Evolutionary conservation across 2,113 vertebrate genomes (phyloP), one percentile per base, ranked within the genome.

Genomic region (Hypocryptadius cinnamomeus): DNA sequence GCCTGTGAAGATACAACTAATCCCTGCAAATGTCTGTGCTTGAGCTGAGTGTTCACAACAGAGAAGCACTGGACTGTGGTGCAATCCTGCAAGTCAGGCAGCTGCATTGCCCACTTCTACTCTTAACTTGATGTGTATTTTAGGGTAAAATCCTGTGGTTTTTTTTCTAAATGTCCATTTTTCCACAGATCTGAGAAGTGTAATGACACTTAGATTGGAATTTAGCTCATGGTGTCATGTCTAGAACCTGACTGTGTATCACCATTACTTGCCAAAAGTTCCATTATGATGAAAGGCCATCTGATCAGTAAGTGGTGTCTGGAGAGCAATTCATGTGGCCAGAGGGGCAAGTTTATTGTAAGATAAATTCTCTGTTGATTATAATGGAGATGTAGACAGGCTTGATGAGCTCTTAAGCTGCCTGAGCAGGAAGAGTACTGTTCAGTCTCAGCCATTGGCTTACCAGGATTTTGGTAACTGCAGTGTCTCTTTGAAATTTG

Each of bases 141-240:
- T n/a, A 1, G 69, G 44, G 23, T 79, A 54, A 71, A 66, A n/a
- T 37, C n/a, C 9, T n/a, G 7, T 48, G 2, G 0, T 56, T 10
- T 56, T n/a, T 66, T 40, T 27, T 0, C 25, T 85, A 23, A 24
- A 25, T 59, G 13, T 56, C 30, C 1, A 1, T 78, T 86, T 89
- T 61, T 51, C 40, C 20, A 28, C 35, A 28, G 39, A 15, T 56
- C 33, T 47, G 33, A 53, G 39, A 48, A 42, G 3, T 48, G 11
- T 50, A 63, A 28, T 63, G 69, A 42, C 11, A 8, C 7, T 37
- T 60, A 30, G 28, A 35, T n/a, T 81, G 65, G 33, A 51, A 22
- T 89, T 89, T 53, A 70, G 69, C 17, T 74, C 11, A 7, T 74
- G 3, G 15, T 54, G 59, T 87, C 17, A 3, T 66, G 35, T 61